These are phyloP conservation scores for Rhincodon typus DNA, from an alignment of 2,797 vertebrate species.

Conservation along the genomic window DNA sequence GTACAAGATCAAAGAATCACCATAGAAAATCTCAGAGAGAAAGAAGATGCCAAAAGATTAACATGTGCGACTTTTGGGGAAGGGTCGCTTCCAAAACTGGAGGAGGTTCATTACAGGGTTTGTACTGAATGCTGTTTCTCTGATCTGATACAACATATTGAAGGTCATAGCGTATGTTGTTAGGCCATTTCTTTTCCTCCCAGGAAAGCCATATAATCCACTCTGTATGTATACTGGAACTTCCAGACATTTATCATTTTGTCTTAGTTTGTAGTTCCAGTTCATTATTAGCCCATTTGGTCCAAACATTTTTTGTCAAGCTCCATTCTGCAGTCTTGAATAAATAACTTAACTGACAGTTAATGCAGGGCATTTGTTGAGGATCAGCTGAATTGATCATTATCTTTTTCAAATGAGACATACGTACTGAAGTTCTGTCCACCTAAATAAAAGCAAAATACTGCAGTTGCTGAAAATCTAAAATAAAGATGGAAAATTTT, in stretches of 20 bases:
- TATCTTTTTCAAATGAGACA: background rate
- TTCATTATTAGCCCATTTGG: background rate
- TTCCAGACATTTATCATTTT: background rate
- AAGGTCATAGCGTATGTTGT: too few species aligned
- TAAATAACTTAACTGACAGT: background rate
- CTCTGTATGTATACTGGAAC: background rate
- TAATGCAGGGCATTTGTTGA: background rate
- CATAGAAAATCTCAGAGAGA: slow-evolving; percentile 63
- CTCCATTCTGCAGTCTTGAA: background rate
- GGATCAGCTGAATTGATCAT: background rate
- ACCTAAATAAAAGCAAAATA: background rate
- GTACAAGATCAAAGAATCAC: slow-evolving; percentile 62
- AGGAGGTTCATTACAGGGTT: slow-evolving; percentile 71
- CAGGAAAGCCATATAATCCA: background rate
- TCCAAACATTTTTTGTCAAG: background rate
- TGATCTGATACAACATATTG: background rate
- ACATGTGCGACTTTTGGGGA: slow-evolving; percentile 71
- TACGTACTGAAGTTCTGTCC: background rate
- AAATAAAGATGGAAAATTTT: background rate
- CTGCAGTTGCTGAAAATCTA: background rate
- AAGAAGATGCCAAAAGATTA: slow-evolving; percentile 59
- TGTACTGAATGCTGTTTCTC: slow-evolving; percentile 37
- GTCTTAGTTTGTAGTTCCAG: background rate
- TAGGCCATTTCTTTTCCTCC: background rate
- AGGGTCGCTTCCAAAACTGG: slow-evolving; percentile 67